Percentiles rank a stretch among this genome's conserved stretches.
Conservation (phyloP, 2,888 invertebrate genomes). For the Caenorhabditis sulstoni region DNA sequence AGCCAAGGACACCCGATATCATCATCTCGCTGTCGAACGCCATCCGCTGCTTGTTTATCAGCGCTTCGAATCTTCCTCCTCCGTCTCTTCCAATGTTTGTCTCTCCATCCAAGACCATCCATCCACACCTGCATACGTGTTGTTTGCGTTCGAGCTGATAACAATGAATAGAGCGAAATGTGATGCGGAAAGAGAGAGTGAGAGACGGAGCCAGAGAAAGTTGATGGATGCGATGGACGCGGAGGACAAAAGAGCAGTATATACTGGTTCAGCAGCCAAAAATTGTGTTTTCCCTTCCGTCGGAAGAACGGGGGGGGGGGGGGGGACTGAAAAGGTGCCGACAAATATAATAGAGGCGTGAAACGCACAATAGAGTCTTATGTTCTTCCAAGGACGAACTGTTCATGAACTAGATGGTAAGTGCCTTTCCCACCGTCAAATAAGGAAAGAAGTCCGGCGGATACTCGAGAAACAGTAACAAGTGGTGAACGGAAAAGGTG, state of each 20-base stretch:
- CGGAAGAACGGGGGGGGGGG: background rate
- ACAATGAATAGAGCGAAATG: constrained; percentile 1
- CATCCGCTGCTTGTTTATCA: constrained; percentile 42
- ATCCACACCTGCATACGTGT: constrained; percentile 9
- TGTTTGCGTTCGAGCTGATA: constrained; percentile 43
- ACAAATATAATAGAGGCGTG: constrained; percentile 26
- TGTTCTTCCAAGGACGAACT: constrained; percentile 49
- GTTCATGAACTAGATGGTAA: constrained; percentile 54
- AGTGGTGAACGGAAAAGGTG: constrained; percentile 39
- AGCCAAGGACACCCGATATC: background rate
- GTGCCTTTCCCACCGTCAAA: constrained; percentile 26
- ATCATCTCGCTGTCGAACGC: background rate
- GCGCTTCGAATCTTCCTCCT: constrained; percentile 32
- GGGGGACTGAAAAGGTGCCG: constrained; percentile 28
- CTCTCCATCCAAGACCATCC: background rate
- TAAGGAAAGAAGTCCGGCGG: constrained; percentile 25
- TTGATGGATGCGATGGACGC: background rate
- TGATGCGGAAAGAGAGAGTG: background rate
- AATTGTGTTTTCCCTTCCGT: too few relatives aligned
- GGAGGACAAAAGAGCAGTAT: background rate
- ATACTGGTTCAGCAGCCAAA: constrained; percentile 4
- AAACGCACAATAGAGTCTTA: constrained; percentile 43
- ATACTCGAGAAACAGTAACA: constrained; percentile 27
- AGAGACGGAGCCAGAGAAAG: background rate
- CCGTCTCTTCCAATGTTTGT: constrained; percentile 23